Evolutionary conservation across 2,113 vertebrate genomes (phyloP), one percentile per base, ranked within the genome.

Genomic region (Thermophis baileyi): DNA sequence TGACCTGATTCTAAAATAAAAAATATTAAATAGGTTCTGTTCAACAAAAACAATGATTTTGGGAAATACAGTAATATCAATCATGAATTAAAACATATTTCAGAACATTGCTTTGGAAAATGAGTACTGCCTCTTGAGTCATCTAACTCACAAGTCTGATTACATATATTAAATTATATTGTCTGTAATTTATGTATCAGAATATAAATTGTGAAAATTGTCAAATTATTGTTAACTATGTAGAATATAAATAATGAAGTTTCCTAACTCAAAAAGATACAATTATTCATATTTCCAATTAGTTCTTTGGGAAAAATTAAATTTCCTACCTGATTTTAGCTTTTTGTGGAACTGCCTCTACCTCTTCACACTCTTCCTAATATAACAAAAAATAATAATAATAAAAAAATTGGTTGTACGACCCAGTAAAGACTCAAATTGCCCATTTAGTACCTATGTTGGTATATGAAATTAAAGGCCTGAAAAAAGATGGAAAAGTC

Each of bases 331-430:
- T 96, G 88, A 25, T 90, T 60, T 92, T 63, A 0, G 1, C 4
- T 6, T 85, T 95, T 94, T 91, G 89, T 50, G 69, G 27, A 94
- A 60, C 22, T 55, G 55, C n/a, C 22, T 91, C 88, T 69, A 93
- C 95, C 89, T 49, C 90, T 93, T 95, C 93, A 93, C 9, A 55
- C 87, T 35, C 51, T 87, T 95, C 94, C 97, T 97, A 95, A 92
- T 54, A 96, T 95, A 95, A 14, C 54, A 93, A 4, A 5, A 90
- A 47, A 47, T n/a, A 47, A 47, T 46, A 46, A 46, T 46, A 46
- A 46, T 46, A 93, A n/a, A n/a, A 94, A 92, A 30, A 55, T 54
- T 49, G 49, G 0, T 90, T 6, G 50, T 10, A 57, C 3, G 54
- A 53, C 89, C 24, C 86, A 88, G n/a, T 24, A 89, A 85, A n/a